A percentile compares a stretch with the other conserved stretches of the same genome.
phyloP scores from a whole-genome alignment of 2,888 invertebrate species.

The Eupsilia transversa region DNA sequence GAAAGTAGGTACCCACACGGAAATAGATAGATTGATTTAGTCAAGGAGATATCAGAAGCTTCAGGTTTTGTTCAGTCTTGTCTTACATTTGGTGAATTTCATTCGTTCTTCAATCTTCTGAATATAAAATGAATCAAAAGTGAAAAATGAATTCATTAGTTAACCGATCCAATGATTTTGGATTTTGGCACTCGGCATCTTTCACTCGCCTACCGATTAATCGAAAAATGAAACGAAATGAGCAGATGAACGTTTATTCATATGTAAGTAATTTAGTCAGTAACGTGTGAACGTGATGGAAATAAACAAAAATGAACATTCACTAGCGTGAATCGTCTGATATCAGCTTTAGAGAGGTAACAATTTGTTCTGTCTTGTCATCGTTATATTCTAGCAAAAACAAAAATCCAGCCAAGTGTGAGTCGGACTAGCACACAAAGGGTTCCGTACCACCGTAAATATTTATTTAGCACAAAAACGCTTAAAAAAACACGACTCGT shows the following conservation, averaged over 20 bases:
- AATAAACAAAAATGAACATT: neutral
- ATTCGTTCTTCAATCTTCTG: neutral
- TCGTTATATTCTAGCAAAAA: slow-evolving; percentile 8
- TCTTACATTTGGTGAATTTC: neutral
- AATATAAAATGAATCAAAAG: neutral
- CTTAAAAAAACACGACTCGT: no score
- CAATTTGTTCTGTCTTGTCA: neutral
- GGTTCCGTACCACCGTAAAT: no score
- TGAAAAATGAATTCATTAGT: neutral
- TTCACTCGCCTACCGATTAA: neutral
- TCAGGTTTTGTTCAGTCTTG: neutral
- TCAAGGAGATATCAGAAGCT: neutral
- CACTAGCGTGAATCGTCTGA: neutral
- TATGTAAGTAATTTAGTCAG: no score
- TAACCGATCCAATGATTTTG: neutral
- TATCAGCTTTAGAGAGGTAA: neutral
- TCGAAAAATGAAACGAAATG: neutral
- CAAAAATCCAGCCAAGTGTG: no score
- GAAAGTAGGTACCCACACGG: neutral
- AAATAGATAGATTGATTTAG: neutral
- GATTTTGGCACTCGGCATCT: neutral
- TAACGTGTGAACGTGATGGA: no score
- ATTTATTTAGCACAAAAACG: no score
- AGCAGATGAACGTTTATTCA: no score
- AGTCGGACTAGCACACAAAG: no score